Evolutionary conservation across 2,113 vertebrate genomes (phyloP), one percentile per base, ranked within the genome.

Genomic region (Proterorhinus semilunaris): DNA sequence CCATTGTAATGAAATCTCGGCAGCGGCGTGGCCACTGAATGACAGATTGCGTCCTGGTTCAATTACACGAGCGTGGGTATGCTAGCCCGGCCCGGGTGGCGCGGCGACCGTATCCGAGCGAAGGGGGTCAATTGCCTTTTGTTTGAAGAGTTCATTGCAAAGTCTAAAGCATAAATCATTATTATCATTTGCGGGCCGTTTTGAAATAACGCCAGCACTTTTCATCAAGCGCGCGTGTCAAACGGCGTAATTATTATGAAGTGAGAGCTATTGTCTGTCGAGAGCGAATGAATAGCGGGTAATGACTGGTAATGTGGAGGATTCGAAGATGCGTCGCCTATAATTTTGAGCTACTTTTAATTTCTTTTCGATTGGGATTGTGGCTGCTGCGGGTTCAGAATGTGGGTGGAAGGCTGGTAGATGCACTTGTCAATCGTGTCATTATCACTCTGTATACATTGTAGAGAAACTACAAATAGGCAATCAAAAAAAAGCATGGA

Each of bases 1-100:
- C 82, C 81, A 86, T 90, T 90, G 87, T 87, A 88, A 91, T 90
- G 86, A 84, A 87, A 88, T 81, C 66, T 63, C 68, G 81, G 74
- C 85, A 63, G 76, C 55, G 53, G 74, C 65, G 21, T 21, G 49
- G 68, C 27, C 79, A 27, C 64, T 80, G 83, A 89, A 83, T 89
- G 84, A 84, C 89, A 83, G 88, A 90, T 87, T 88, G 80, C 50
- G 59, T 66, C 68, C 46, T 57, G 62, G 69, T 84, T 88, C 82
- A 85, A 87, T 89, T 86, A 82, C 65, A 69, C 68, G 49, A 69
- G 73, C 16, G 50, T 61, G 82, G 72, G 55, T 57, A 79, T 21
- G 45, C 27, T 16, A 52, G 55, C 6, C n/a, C n/a, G 3, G 6
- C 8, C 0, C 2, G 62, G 16, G 45, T 27, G 62, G 52, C 53